Evolutionary conservation across 2,797 vertebrate genomes (phyloP), one percentile per base, ranked within the genome.

Genomic region (Cheirogaleus major): DNA sequence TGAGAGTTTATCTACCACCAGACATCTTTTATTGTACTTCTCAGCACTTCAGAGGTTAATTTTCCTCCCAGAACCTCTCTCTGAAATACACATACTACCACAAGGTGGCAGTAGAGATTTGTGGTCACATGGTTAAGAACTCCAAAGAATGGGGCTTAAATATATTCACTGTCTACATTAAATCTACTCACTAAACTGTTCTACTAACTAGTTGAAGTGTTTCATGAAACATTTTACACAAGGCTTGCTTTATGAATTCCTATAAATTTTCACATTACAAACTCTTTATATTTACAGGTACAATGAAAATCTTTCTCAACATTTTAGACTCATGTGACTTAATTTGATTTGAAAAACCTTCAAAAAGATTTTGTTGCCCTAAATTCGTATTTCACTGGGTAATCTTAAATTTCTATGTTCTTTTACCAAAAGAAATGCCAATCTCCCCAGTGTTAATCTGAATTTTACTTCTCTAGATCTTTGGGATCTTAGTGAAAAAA

Each of bases 41-140:
- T 23, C 48, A 45, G 79, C 73, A 84, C 23, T 32, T 91, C 32
- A 94, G 59, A 94, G 63, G 67, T 96, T 93, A 95, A 84, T 57
- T 89, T 88, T 73, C 23, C 32, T 93, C 12, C 18, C 1, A 50
- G 17, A 61, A 15, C 17, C 27, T 22, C 2, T 38, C 45, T 78
- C 79, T 55, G 35, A 95, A 57, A 90, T 72, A 92, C n/a, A 55
- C 5, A 48, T 32, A 61, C 27, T 7, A 30, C 97, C 97, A 98
- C 94, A 84, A 78, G 95, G 95, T 97, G 96, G 96, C 97, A 94
- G 89, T 94, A 89, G 84, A 97, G 97, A 95, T 91, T 96, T 97
- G 94, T 96, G 97, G 97, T 98, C 96, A 97, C 96, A 97, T 97
- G 97, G 96, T 96, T 89, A 90, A 73, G 30, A 38, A 55, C 25